phyloP scores from a whole-genome alignment of 2,797 vertebrate genomes.

The Phoebastria nigripes region DNA sequence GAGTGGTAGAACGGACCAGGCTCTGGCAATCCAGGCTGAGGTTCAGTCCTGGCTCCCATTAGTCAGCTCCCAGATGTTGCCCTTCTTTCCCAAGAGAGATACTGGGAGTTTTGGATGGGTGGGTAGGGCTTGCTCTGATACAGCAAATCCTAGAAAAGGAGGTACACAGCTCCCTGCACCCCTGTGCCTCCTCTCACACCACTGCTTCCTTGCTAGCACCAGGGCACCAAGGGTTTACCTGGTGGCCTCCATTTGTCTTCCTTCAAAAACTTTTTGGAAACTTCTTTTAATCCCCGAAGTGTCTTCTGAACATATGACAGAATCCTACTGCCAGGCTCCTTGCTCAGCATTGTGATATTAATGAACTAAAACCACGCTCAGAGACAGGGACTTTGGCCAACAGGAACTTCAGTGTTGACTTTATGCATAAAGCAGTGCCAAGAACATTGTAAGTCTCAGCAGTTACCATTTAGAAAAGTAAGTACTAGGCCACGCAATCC shows the following conservation, averaged over 20 bases:
- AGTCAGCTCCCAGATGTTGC: background rate
- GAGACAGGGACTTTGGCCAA: background rate
- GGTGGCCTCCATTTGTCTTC: background rate
- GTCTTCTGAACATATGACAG: background rate
- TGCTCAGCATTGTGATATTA: background rate
- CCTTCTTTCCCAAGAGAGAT: background rate
- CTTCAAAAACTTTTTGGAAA: background rate
- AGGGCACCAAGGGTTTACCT: background rate
- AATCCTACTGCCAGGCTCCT: background rate
- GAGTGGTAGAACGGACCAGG: background rate
- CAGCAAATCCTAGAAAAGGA: background rate
- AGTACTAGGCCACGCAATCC: background rate
- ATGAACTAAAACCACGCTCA: fast-evolving
- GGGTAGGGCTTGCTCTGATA: background rate
- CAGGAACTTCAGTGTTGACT: background rate
- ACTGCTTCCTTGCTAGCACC: background rate
- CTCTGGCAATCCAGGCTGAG: background rate
- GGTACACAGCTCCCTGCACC: fast-evolving
- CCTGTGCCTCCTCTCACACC: background rate
- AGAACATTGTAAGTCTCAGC: background rate
- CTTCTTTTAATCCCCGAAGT: background rate
- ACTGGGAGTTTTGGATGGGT: background rate
- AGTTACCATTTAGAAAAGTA: background rate
- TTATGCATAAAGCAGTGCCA: background rate
- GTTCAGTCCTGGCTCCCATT: background rate